A percentile compares a stretch with the other conserved stretches of the same genome.
These are phyloP conservation scores for Pseudopleuronectes americanus DNA, from an alignment of 2,797 vertebrate species.

Conservation along the genomic window DNA sequence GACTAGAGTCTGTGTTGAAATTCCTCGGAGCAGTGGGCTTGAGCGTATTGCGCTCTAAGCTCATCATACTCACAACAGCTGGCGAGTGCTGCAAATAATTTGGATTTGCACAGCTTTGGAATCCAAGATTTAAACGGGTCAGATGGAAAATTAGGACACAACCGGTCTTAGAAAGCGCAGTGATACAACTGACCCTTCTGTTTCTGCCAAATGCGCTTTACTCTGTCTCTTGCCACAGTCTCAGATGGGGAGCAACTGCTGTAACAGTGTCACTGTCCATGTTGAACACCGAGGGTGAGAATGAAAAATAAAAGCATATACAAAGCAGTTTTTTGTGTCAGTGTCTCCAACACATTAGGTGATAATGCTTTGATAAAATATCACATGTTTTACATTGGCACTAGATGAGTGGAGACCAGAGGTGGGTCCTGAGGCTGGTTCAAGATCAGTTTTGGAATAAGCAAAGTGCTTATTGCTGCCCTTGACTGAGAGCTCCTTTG, in stretches of 20 bases:
- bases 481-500: not conserved
- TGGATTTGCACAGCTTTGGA: constrained; percentile 39
- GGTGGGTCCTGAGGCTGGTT: not conserved
- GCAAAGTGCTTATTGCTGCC: not conserved
- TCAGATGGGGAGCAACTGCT: not conserved
- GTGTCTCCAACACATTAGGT: not conserved
- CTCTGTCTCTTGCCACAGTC: not conserved
- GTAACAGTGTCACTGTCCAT: not conserved
- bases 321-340: not conserved
- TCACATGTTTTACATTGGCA: not conserved
- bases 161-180: constrained; percentile 1
- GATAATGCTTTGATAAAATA: not conserved
- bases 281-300: constrained; percentile 3
- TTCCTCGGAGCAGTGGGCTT: not conserved
- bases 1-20: not conserved
- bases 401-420: not conserved
- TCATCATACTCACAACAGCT: constrained; percentile 27
- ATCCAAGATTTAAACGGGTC: constrained; percentile 26
- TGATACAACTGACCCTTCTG: not conserved
- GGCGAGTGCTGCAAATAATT: constrained; percentile 27
- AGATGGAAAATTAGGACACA: constrained; percentile 8
- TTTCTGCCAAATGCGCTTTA: constrained; percentile 3
- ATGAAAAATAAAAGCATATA: not conserved
- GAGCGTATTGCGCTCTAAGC: not conserved
- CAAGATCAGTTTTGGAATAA: not conserved